A percentile compares a stretch with the other conserved stretches of the same genome.
Conservation (phyloP, 1,140 invertebrate species). For the Eubasilissa regina region DNA sequence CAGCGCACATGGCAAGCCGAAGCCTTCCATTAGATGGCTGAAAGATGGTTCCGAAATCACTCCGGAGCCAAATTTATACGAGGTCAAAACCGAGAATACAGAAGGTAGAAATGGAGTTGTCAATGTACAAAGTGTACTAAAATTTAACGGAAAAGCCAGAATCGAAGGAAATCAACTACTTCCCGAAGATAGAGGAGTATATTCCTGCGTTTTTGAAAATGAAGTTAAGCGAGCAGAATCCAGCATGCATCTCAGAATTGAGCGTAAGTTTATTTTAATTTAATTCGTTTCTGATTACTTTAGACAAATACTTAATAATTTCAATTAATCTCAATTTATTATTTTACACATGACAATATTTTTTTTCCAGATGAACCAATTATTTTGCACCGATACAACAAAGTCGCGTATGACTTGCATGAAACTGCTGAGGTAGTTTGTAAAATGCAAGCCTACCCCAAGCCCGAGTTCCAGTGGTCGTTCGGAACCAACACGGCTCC, state of each 20-base stretch:
- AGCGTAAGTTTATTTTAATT: conserved; percentile 78
- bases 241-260: conserved; percentile 90
- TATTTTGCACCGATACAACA: conserved; percentile 86
- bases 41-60: conserved; percentile 88
- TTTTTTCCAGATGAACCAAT: conserved; percentile 84
- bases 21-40: conserved; percentile 87
- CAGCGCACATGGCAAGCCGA: conserved; percentile 89
- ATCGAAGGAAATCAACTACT: conserved; percentile 83
- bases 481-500: conserved; percentile 82
- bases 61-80: conserved; percentile 83
- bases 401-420: conserved; percentile 89
- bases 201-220: conserved; percentile 91
- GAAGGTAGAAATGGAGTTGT: conserved; percentile 84
- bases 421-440: conserved; percentile 90
- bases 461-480: conserved; percentile 94
- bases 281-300: conserved; percentile 2
- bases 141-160: conserved; percentile 83
- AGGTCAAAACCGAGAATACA: conserved; percentile 83
- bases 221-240: conserved; percentile 89
- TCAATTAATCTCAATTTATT: background rate
- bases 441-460: conserved; percentile 91
- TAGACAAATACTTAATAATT: conserved; percentile 39
- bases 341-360: background rate
- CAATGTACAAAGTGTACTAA: conserved; percentile 87
- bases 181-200: conserved; percentile 88